Conservation (phyloP, 2,113 vertebrate genomes). For the Egretta garzetta region DNA sequence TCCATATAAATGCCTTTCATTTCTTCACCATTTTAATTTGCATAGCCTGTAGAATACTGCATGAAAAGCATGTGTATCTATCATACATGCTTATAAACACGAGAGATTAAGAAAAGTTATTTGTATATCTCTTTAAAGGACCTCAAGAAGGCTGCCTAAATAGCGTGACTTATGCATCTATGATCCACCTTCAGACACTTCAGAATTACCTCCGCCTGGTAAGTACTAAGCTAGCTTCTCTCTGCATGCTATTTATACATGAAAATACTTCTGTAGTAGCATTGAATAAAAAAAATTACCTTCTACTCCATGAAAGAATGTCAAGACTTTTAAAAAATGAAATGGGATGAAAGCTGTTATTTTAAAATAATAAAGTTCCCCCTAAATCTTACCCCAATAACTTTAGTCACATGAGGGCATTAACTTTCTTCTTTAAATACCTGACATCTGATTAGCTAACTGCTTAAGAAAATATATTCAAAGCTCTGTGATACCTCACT, state of each 20-base stretch:
- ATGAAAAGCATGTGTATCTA: background rate
- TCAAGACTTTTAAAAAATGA: background rate
- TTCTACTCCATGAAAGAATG: background rate
- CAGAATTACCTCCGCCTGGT: constrained; percentile 96
- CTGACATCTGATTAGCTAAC: background rate
- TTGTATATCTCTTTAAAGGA: constrained; percentile 72
- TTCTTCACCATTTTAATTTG: background rate
- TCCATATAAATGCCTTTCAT: background rate
- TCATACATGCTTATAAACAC: background rate
- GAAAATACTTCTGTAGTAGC: background rate
- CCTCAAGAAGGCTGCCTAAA: constrained; percentile 89
- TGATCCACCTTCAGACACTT: constrained; percentile 89
- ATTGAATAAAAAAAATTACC: background rate
- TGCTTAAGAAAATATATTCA: constrained; percentile 1
- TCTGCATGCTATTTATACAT: background rate
- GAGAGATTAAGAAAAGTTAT: background rate
- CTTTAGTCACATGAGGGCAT: background rate
- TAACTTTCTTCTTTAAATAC: background rate
- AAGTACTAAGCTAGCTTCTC: background rate
- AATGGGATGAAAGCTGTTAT: background rate
- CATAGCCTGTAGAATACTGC: background rate
- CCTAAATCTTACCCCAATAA: background rate
- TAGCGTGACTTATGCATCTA: constrained; percentile 87
- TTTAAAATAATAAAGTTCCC: background rate
- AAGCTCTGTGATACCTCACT: background rate